phyloP scores from a whole-genome alignment of 2,888 invertebrate genomes.

The Nemotelus nigrinus region DNA sequence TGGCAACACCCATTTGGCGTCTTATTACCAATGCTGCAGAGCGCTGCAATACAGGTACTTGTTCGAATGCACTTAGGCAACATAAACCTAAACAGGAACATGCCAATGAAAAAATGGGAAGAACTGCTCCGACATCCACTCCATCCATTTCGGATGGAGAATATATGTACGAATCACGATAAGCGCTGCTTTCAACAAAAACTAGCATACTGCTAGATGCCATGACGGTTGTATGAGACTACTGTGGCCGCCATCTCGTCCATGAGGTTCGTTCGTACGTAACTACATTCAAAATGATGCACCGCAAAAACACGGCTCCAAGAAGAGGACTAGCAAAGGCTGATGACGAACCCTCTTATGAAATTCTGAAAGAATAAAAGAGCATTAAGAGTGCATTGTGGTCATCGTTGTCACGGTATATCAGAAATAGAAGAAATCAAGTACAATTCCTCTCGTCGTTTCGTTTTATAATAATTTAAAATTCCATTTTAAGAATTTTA shows the following conservation, averaged over 20 bases:
- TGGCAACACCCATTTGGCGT: too few species aligned
- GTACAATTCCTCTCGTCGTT: constrained; percentile 39
- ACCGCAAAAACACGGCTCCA: constrained; percentile 24
- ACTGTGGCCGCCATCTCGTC: too few species aligned
- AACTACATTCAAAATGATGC: neutral
- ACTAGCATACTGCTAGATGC: constrained; percentile 15
- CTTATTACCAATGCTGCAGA: neutral
- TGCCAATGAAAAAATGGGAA: constrained; percentile 26
- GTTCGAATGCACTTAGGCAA: constrained; percentile 14
- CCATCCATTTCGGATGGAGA: constrained; percentile 23
- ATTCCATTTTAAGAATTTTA: constrained; percentile 67
- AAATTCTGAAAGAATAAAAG: neutral
- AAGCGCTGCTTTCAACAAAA: constrained; percentile 32
- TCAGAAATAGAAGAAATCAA: constrained; percentile 21
- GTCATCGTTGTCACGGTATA: constrained; percentile 6
- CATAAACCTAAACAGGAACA: constrained; percentile 31
- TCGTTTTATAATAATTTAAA: constrained; percentile 62
- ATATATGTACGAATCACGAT: constrained; percentile 33
- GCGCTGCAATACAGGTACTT: constrained; percentile 11
- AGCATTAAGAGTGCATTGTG: constrained; percentile 3
- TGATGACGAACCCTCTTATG: neutral
- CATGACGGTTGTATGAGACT: neutral
- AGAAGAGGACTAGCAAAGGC: neutral
- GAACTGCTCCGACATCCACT: constrained; percentile 11
- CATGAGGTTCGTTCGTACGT: too few species aligned